These are phyloP conservation scores for Meandrusa payeni DNA, from an alignment of 2,888 invertebrate genomes.

Conservation along the genomic window DNA sequence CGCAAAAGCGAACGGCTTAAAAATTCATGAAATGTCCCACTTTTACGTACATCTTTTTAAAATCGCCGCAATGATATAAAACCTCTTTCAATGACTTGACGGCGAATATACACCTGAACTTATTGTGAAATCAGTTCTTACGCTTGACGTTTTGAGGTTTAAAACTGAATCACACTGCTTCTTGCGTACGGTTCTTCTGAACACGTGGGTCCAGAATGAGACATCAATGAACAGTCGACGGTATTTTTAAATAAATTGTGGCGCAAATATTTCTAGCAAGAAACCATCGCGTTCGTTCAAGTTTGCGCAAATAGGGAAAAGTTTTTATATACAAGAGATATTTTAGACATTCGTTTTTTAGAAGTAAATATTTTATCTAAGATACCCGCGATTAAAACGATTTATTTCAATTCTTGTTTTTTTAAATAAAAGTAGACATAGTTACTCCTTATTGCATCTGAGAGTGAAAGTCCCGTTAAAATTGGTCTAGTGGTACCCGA, in stretches of 20 bases:
- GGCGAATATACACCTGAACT: background rate
- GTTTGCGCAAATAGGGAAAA: constrained; percentile 7
- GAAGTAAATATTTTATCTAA: no score
- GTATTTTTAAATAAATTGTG: constrained; percentile 21
- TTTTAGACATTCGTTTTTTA: no score
- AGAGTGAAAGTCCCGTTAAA: no score
- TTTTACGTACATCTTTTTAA: constrained; percentile 29
- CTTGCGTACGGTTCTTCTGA: constrained; percentile 6
- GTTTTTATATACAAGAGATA: no score
- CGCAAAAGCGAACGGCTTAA: constrained; percentile 59
- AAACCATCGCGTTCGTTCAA: constrained; percentile 1
- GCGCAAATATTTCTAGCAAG: constrained; percentile 13
- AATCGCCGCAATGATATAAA: constrained; percentile 27
- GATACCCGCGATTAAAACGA: no score
- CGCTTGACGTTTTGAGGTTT: background rate
- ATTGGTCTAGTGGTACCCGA: no score
- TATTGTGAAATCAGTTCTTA: constrained; percentile 14
- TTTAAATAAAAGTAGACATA: no score
- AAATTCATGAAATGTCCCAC: constrained; percentile 49
- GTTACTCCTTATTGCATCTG: no score
- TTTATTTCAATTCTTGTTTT: no score
- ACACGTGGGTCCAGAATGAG: constrained; percentile 9
- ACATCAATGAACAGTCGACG: constrained; percentile 14
- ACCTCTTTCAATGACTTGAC: constrained; percentile 8
- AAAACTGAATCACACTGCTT: background rate